These are phyloP conservation scores for Nyctereutes procyonoides DNA, from an alignment of 2,113 vertebrate genomes.

Conservation along the genomic window DNA sequence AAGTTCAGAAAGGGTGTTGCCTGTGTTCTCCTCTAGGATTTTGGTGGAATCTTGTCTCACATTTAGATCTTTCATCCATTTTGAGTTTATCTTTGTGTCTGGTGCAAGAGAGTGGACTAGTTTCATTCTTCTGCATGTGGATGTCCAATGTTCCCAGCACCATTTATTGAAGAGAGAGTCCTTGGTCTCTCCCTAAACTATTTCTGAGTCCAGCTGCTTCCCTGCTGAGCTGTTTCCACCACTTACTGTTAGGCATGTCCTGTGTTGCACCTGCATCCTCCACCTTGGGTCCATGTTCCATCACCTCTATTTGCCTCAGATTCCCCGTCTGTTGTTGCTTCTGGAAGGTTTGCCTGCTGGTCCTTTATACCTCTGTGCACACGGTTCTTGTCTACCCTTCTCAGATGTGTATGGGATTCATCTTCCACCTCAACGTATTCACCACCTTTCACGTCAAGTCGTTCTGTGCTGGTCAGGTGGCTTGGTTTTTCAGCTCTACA, in stretches of 20 bases:
- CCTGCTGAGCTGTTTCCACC: not conserved
- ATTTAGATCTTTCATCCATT: too few relatives aligned
- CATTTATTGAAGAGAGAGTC: too few relatives aligned
- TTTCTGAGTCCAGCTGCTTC: not conserved
- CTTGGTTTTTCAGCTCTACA: not conserved
- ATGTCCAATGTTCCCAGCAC: too few relatives aligned
- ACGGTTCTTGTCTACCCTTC: not conserved
- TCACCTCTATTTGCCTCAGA: not conserved
- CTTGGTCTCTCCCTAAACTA: too few relatives aligned
- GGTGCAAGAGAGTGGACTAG: too few relatives aligned
- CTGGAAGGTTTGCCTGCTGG: not conserved
- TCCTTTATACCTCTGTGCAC: not conserved
- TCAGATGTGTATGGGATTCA: rapidly evolving
- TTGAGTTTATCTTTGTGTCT: too few relatives aligned
- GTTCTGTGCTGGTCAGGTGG: not conserved
- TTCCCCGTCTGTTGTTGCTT: too few relatives aligned
- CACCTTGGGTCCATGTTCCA: rapidly evolving
- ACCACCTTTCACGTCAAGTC: too few relatives aligned
- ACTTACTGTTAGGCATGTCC: not conserved
- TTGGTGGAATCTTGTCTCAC: too few relatives aligned
- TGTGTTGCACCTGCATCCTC: not conserved
- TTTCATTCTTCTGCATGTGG: too few relatives aligned
- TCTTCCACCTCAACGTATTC: not conserved
- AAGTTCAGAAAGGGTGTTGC: too few relatives aligned
- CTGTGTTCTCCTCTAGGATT: too few relatives aligned